Base-by-base conservation (phyloP, 2,888 invertebrate genomes). In the Archips crataeganus region DNA sequence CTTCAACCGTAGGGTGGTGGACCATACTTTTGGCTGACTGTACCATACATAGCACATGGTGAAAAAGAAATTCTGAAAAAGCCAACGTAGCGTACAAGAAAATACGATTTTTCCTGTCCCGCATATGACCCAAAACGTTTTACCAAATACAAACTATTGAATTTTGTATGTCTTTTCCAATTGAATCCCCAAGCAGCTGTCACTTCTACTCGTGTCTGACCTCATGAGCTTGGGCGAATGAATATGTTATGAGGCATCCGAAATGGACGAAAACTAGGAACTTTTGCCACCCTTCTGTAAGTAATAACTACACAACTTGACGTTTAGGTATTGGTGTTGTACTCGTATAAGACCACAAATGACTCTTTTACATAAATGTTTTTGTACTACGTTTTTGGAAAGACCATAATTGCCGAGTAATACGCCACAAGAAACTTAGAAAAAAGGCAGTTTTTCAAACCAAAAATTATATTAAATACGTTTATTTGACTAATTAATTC, bases 201-300 rank as follows among this genome's bases (percentile, higher is more conserved):
- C 57, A 57, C 57, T 57, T 57, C 57, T 49, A 5, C n/a, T 32
- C 32, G 57, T 49, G 68, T 62, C 57, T 51, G 68, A 75, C 76
- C 70, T 74, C 77, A 77, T 79, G 79, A 83, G 81, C 80, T 76
- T 11, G 32, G 11, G 49, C n/a, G 85, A 86, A 89, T 89, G 86
- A 90, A 89, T 90, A 87, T 88, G 87, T 89, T 87, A 89, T 87
- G 85, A 87, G 81, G 39, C 45, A 62, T 42, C 64, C 74, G 47
- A 78, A 78, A 77, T 78, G 74, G 77, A 75, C 77, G 80, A 78
- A 80, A 88, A 89, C 82, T 49, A 34, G 34, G 2, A 45, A 34
- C 32, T 89, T 88, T 85, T 80, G 86, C 83, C 85, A 87, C 88
- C 85, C 51, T 54, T 9, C 15, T 23, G 10, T 32, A 51, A 1